phyloP scores from a whole-genome alignment of 1,140 invertebrate genomes.

The Vollenhovia emeryi region DNA sequence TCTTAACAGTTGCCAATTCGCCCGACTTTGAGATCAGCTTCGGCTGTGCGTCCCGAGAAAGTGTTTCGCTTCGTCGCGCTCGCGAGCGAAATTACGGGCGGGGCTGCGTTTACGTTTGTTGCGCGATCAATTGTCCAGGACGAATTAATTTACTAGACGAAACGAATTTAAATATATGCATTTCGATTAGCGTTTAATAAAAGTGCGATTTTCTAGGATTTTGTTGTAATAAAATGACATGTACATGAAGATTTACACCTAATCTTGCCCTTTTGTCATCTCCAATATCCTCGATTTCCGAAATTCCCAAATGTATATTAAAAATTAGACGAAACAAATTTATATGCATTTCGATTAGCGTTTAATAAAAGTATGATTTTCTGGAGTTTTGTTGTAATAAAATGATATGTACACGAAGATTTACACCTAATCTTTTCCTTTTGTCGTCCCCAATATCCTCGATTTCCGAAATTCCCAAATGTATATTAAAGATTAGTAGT shows the following conservation, averaged over 20 bases:
- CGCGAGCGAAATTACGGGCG: constrained; percentile 20
- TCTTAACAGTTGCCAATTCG: constrained; percentile 67
- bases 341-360: background rate
- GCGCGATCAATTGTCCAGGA: background rate
- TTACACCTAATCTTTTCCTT: background rate
- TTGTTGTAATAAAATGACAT: background rate
- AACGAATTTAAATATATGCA: background rate
- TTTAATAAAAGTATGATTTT: background rate
- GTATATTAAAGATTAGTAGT: constrained; percentile 13
- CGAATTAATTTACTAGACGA: background rate
- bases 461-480: background rate
- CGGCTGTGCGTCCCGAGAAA: constrained; percentile 36
- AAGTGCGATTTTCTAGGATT: background rate
- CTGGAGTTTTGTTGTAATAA: background rate
- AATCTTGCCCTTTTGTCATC: background rate
- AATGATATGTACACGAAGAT: background rate
- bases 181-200: background rate
- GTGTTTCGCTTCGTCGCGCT: constrained; percentile 25
- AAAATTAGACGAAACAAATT: background rate
- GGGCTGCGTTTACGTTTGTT: background rate
- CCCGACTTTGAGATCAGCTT: constrained; percentile 41
- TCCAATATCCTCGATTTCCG: background rate
- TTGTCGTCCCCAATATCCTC: background rate
- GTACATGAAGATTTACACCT: background rate
- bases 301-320: background rate